Evolutionary conservation across 2,113 vertebrate genomes (phyloP), one percentile per base, ranked within the genome.

Genomic region (Zosterops borbonicus): DNA sequence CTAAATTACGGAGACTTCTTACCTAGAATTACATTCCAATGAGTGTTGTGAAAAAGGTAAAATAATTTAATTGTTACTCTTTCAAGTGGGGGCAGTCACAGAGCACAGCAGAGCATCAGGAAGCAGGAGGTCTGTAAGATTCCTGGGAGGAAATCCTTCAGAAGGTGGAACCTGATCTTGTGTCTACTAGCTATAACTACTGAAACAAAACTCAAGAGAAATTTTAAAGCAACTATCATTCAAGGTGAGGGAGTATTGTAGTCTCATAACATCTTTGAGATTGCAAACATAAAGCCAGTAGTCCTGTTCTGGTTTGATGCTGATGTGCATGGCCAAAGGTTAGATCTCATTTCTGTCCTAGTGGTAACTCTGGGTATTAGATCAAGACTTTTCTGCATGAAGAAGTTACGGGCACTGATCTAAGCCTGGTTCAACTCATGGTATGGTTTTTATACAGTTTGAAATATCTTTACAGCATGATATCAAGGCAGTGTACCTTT

Each of bases 221-320:
- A 39, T 35, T 58, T 63, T 74, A 27, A 87, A 74, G 59, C 41
- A 77, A n/a, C 24, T 11, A 1, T 62, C 25, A 70, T 89, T 83
- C 41, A 81, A 50, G 27, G 11, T 86, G 63, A 64, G 53, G 42
- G 37, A 56, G 35, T 60, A 20, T 21, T 60, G 11, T 74, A 75
- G 17, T 76, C 41, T 88, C 29, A 16, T 80, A 89, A 28, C 0
- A 1, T 70, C 68, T 90, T 33, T 44, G 42, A 62, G 55, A 42
- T 27, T 59, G 24, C 0, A 0, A 65, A 35, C 9, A 3, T 31
- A 53, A 73, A 62, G 15, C 11, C 17, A 5, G 9, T 65, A 67
- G n/a, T 46, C 13, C 24, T 86, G 33, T 16, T 14, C 23, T 39
- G 16, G 11, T 86, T 69, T 90, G 52, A 67, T 47, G 29, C 27